Percentiles rank a stretch among this genome's conserved stretches.
These are phyloP conservation scores for Antigone vipio DNA, from an alignment of 2,113 vertebrate genomes.

Conservation along the genomic window DNA sequence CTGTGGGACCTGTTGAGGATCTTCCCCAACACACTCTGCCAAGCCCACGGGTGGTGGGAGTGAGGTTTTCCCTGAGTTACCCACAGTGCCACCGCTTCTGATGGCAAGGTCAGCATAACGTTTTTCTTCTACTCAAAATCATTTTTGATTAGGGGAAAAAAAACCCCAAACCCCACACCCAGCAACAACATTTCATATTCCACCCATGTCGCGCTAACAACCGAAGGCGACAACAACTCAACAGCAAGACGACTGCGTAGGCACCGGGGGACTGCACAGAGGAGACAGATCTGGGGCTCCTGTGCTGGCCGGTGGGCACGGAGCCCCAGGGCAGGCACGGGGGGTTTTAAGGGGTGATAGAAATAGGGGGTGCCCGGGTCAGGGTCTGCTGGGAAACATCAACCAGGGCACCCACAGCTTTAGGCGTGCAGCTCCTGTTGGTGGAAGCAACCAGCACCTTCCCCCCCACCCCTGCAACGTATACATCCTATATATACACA, in stretches of 20 bases:
- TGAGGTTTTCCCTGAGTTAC: background rate
- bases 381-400: background rate
- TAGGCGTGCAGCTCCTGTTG: background rate
- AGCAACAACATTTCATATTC: background rate
- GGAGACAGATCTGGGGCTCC: background rate
- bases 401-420: background rate
- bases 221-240: background rate
- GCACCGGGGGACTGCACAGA: background rate
- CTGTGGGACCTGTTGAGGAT: background rate
- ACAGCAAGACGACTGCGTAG: constrained; percentile 42
- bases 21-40: background rate
- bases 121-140: background rate
- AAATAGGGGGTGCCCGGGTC: background rate
- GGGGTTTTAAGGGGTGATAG: background rate
- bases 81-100: background rate
- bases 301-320: background rate
- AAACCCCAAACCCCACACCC: background rate
- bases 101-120: background rate
- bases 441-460: background rate
- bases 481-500: constrained; percentile 73
- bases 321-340: background rate
- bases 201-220: background rate
- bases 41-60: fast-evolving
- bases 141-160: background rate
- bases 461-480: constrained; percentile 51